Evolutionary conservation across 2,888 invertebrate genomes (phyloP).

Genomic region (Emmelina monodactyla): DNA sequence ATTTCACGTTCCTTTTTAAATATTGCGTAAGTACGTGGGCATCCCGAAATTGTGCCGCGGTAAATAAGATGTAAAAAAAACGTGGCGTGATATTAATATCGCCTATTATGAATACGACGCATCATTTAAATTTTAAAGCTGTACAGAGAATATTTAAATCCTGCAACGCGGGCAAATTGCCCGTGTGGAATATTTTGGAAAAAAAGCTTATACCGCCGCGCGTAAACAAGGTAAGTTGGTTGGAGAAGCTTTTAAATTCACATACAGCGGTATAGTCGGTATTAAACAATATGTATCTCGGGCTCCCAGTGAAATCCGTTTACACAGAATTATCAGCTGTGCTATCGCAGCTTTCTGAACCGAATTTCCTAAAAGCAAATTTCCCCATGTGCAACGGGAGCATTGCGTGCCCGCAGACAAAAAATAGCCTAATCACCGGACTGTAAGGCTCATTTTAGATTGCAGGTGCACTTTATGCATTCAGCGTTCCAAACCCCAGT

Average conservation of each 20-base stretch:
- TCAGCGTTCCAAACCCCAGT: conserved; percentile 21
- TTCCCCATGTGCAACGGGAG: conserved; percentile 35
- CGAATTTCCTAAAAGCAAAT: conserved; percentile 43
- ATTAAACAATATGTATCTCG: conserved; percentile 30
- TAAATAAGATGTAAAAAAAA: no score
- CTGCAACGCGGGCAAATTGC: background rate
- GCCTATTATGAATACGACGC: background rate
- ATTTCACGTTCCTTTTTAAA: conserved; percentile 27
- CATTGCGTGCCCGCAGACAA: conserved; percentile 27
- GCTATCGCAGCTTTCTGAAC: conserved; percentile 26
- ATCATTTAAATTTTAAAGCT: background rate
- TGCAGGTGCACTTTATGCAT: no score
- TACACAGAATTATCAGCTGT: conserved; percentile 39
- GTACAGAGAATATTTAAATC: background rate
- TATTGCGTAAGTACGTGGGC: conserved; percentile 16
- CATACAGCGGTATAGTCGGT: conserved; percentile 17
- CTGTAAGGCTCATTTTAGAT: no score
- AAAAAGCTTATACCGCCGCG: background rate
- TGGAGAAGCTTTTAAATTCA: conserved; percentile 23
- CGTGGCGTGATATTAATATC: background rate
- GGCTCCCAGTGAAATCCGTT: conserved; percentile 29
- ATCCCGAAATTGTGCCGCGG: no score
- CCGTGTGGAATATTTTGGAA: background rate
- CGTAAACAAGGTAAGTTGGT: background rate
- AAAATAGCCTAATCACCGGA: no score